Base-by-base conservation (phyloP, 2,888 invertebrate species). In the Cremastinae sp. region DNA sequence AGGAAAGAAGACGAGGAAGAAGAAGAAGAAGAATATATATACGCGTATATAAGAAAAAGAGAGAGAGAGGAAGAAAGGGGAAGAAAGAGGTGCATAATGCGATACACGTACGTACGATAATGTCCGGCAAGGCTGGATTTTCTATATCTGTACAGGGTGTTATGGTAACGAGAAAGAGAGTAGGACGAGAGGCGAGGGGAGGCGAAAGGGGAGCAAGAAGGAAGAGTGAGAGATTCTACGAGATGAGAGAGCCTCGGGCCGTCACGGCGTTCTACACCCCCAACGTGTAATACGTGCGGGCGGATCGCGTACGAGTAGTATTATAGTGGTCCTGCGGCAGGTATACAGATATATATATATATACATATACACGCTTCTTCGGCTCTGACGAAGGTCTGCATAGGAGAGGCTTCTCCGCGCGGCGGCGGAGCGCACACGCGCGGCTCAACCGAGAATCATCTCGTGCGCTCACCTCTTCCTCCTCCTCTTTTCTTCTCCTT, bases 221-320 rank as follows among this genome's bases (percentile, higher is more conserved):
- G 72, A 58, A 74, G 73, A 76, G 74, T 69, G 70, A 70, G 80
- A 81, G 77, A 82, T 78, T 79, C 80, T 81, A 74, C 75, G 80
- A 82, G 83, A 84, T 80, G 81, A 80, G 82, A 83, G 80, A 80
- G 83, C 84, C 84, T 80, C 80, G 68, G 83, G 80, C 81, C 80
- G 83, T 80, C 83, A 80, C 80, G 81, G 72, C 79, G 78, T 75
- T 79, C 77, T 81, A 82, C 84, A 84, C 84, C 84, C 84, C 83
- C 80, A 79, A 77, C 80, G 75, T 79, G 72, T 75, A 78, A 77
- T 77, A 77, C 77, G 77, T 77, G 74, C 77, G 77, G 77, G 77
- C 77, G 74, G 65, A 74, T 69, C 70, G 72, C 74, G 69, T 72
- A 74, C 72, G 78, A 74, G 47, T 74, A 64, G 69, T 53, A 64